A percentile compares a stretch with the other conserved stretches of the same genome.
Conservation (phyloP, 2,888 invertebrate species). For the Spodoptera exigua region DNA sequence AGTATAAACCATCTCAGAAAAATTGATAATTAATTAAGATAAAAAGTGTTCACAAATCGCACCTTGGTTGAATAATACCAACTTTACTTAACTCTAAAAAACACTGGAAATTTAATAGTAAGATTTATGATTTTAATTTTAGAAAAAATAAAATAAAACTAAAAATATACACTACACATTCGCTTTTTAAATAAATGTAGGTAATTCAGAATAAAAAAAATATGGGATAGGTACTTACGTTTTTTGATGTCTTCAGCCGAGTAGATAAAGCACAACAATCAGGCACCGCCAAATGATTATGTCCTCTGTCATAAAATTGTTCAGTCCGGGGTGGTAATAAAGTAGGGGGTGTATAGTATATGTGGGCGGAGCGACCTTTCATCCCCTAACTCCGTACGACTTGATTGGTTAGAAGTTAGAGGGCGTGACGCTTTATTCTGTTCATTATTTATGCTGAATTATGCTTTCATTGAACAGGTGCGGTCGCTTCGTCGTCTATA, state of each 20-base stretch:
- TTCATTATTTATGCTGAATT: constrained; percentile 67
- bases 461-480: constrained; percentile 51
- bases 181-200: background rate
- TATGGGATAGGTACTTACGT: constrained; percentile 26
- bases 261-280: constrained; percentile 52
- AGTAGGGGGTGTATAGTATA: constrained; percentile 59
- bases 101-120: no score
- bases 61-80: no score
- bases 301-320: constrained; percentile 55
- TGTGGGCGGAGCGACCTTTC: constrained; percentile 69
- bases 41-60: no score
- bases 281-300: constrained; percentile 60
- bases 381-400: constrained; percentile 57
- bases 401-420: constrained; percentile 66
- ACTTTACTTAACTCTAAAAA: no score
- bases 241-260: constrained; percentile 34
- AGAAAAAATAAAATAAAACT: background rate
- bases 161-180: background rate
- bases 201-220: background rate
- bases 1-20: no score
- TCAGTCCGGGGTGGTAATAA: constrained; percentile 60
- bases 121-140: no score
- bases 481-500: constrained; percentile 33
- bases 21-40: no score
- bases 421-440: constrained; percentile 62